Conservation (phyloP, 2,797 vertebrate species). For the Rhynchotus rufescens region DNA sequence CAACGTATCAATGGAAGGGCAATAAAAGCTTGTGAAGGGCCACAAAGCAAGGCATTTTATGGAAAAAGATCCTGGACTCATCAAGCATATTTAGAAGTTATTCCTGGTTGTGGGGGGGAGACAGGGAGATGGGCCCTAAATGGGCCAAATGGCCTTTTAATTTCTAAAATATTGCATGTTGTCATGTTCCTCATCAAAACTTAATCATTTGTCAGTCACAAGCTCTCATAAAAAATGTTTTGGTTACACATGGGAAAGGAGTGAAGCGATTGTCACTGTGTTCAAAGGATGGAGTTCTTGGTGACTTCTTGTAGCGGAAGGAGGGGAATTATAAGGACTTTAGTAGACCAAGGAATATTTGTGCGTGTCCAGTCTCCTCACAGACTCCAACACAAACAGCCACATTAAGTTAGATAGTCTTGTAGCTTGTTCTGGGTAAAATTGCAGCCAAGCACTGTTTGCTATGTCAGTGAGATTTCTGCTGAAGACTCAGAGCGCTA, state of each 20-base stretch:
- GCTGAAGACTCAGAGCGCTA: not conserved
- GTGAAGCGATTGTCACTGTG: not conserved
- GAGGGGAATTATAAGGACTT: not conserved
- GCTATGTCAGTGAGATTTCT: not conserved
- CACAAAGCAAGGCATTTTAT: not conserved
- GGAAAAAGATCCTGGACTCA: not conserved
- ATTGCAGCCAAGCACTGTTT: not conserved
- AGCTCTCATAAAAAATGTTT: not conserved
- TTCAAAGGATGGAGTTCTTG: not conserved
- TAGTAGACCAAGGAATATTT: not conserved
- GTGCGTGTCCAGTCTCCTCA: not conserved
- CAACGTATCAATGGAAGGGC: not conserved
- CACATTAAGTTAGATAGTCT: not conserved
- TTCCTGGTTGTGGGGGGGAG: not conserved
- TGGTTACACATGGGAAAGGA: not conserved
- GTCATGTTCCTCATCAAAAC: not conserved
- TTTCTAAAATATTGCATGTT: not conserved
- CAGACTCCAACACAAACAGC: not conserved
- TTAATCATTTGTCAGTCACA: not conserved
- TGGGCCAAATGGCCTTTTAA: not conserved
- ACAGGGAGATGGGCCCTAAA: not conserved
- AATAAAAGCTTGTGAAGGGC: not conserved
- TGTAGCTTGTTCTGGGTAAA: not conserved
- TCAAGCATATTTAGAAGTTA: not conserved
- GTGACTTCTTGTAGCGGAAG: not conserved